A percentile compares a stretch with the other conserved stretches of the same genome.
Conservation (phyloP, 2,888 invertebrate genomes). For the Halictus quadricinctus region DNA sequence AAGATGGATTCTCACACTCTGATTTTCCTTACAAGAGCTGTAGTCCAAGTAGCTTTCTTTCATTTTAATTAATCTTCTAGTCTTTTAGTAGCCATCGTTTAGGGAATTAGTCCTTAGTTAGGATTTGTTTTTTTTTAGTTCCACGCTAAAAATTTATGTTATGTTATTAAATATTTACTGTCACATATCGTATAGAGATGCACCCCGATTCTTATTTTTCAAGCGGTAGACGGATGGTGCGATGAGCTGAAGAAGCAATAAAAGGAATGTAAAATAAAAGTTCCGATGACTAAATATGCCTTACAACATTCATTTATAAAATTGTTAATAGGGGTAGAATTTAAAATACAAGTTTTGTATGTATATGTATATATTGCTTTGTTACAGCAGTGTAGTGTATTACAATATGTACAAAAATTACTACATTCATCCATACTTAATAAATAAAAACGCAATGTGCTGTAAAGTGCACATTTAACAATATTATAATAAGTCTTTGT, state of each 20-base stretch:
- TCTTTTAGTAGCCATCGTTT: neutral
- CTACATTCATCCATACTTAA: constrained; percentile 41
- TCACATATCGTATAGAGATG: neutral
- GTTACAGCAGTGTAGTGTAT: constrained; percentile 63
- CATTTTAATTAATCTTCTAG: neutral
- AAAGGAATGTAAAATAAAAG: neutral
- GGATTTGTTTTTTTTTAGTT: neutral
- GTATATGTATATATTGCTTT: constrained; percentile 39
- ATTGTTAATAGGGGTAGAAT: neutral
- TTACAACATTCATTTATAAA: neutral
- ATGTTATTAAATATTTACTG: neutral
- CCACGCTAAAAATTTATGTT: neutral
- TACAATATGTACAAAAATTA: constrained; percentile 70
- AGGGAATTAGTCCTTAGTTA: neutral
- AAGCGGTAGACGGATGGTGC: neutral
- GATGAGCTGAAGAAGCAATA: neutral
- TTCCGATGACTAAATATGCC: neutral
- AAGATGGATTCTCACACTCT: neutral
- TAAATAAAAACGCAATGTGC: constrained; percentile 57
- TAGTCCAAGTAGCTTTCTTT: neutral
- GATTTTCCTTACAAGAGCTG: neutral
- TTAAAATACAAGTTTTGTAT: constrained; percentile 11
- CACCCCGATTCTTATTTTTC: neutral
- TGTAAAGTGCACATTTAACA: constrained; percentile 40
- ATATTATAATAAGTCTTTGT: constrained; percentile 16